phyloP scores from a whole-genome alignment of 1,140 invertebrate genomes.

The Ostrea denselamellosa region DNA sequence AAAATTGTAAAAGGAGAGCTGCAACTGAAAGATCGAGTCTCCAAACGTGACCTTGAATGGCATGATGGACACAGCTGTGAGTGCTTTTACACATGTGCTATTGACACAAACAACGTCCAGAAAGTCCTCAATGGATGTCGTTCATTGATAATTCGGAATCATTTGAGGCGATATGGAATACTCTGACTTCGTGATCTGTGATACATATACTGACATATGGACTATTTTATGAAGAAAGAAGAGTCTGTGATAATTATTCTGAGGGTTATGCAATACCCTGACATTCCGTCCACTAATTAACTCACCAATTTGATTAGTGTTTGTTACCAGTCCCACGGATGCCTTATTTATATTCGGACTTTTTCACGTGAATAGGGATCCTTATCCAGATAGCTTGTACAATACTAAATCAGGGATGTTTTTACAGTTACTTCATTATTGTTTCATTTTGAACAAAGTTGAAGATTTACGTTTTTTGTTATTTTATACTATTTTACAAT shows the following conservation, averaged over 20 bases:
- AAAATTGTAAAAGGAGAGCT: slow-evolving; percentile 71
- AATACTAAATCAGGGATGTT: too few relatives aligned
- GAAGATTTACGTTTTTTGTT: too few relatives aligned
- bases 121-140: slow-evolving; percentile 75
- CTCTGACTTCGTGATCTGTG: slow-evolving; percentile 60
- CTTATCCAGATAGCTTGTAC: too few relatives aligned
- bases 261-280: background rate
- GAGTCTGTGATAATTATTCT: background rate
- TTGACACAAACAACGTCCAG: slow-evolving; percentile 75
- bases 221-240: background rate
- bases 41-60: slow-evolving; percentile 61
- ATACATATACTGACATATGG: background rate
- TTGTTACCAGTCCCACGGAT: too few relatives aligned
- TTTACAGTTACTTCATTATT: too few relatives aligned
- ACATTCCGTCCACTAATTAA: background rate
- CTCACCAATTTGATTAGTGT: background rate
- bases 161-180: slow-evolving; percentile 73
- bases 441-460: too few relatives aligned
- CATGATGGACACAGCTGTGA: slow-evolving; percentile 71
- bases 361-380: too few relatives aligned
- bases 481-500: too few relatives aligned
- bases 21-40: slow-evolving; percentile 58
- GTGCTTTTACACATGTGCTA: slow-evolving; percentile 77
- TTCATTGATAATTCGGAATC: slow-evolving; percentile 73
- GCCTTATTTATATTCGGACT: too few relatives aligned